A percentile compares a stretch with the other conserved stretches of the same genome.
Conservation (phyloP, 2,797 vertebrate genomes). For the Novumbra hubbsi region DNA sequence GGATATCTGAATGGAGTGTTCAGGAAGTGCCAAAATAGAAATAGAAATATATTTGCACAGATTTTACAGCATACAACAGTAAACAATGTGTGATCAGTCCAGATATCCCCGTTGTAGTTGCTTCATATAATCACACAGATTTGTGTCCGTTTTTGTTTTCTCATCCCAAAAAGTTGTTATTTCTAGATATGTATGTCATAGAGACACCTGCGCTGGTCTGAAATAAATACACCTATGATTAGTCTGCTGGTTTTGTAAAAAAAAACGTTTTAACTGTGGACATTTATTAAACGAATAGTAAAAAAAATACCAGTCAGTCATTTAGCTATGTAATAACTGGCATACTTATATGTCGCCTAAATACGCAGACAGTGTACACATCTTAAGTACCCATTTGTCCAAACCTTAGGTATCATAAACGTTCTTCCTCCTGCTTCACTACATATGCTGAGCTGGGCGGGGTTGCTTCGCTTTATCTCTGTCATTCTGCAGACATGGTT, state of each 20-base stretch:
- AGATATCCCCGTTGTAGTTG: conserved; percentile 23
- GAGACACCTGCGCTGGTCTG: conserved; percentile 79
- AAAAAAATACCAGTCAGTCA: conserved; percentile 86
- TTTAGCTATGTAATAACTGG: conserved; percentile 82
- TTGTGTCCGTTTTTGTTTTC: conserved; percentile 9
- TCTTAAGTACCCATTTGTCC: conserved; percentile 25
- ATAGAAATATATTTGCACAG: background rate
- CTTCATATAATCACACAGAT: conserved; percentile 5
- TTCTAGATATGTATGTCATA: conserved; percentile 79
- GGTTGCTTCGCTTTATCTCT: conserved; percentile 25
- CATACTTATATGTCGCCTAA: conserved; percentile 68
- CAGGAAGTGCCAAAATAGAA: background rate
- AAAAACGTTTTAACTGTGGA: too few species aligned
- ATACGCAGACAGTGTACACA: conserved; percentile 30
- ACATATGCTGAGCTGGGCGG: conserved; percentile 38
- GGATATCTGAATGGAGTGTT: conserved; percentile 24
- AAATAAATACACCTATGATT: conserved; percentile 85
- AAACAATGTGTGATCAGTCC: background rate
- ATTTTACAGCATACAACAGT: background rate
- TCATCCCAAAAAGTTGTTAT: conserved; percentile 48
- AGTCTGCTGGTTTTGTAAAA: conserved; percentile 85
- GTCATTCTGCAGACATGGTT: conserved; percentile 45
- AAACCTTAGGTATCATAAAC: conserved; percentile 64
- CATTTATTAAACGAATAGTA: conserved; percentile 87
- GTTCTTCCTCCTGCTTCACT: conserved; percentile 42